Conservation (phyloP, 2,113 vertebrate species). For the Charina bottae region DNA sequence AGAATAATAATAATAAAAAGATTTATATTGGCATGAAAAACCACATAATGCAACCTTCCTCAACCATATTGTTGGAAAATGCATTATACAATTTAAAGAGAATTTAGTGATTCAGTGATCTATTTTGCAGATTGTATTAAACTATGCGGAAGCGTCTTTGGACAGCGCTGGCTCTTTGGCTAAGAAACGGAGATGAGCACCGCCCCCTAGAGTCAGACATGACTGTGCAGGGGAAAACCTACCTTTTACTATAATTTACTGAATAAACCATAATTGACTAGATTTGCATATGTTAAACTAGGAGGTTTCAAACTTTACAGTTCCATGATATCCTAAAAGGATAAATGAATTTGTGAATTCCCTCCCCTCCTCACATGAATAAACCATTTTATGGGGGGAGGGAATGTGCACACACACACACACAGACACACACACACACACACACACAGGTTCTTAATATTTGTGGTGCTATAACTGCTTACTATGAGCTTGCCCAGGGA, state of each 20-base stretch:
- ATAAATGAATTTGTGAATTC: not conserved
- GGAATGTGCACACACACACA: not conserved
- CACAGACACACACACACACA: not conserved
- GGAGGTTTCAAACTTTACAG: not conserved
- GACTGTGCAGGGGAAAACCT: too few relatives aligned
- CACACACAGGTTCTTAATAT: not conserved
- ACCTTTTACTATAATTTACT: not conserved
- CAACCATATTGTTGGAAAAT: not conserved
- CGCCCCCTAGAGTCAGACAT: too few relatives aligned
- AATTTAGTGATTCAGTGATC: not conserved
- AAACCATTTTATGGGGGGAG: not conserved
- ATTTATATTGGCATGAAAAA: not conserved
- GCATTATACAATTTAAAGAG: not conserved
- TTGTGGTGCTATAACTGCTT: not conserved
- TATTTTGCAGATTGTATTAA: not conserved
- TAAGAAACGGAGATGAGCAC: too few relatives aligned
- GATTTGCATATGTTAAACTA: not conserved
- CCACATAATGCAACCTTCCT: not conserved
- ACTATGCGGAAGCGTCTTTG: too few relatives aligned
- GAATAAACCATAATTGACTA: not conserved
- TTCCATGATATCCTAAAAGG: not conserved
- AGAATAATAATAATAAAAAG: not conserved
- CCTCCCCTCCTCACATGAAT: not conserved
- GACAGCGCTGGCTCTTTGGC: too few relatives aligned
- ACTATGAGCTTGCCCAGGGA: not conserved